A percentile compares a stretch with the other conserved stretches of the same genome.
These are phyloP conservation scores for Crotophaga sulcirostris DNA, from an alignment of 2,113 vertebrate genomes.

Conservation along the genomic window DNA sequence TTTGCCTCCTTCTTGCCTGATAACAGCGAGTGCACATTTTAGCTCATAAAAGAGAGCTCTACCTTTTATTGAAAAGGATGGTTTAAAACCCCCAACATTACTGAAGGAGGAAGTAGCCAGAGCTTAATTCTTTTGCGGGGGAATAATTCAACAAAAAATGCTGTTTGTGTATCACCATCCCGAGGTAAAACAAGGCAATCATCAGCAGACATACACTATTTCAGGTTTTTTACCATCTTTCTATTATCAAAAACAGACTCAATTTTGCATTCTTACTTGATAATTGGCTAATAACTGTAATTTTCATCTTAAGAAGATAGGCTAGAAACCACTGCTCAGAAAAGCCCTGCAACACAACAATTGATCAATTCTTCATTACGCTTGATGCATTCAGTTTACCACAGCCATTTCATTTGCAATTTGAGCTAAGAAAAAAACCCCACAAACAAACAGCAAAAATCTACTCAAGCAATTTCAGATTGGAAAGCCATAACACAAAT, in stretches of 20 bases:
- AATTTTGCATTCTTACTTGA: background rate
- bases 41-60: background rate
- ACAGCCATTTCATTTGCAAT: constrained; percentile 49
- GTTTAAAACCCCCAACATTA: background rate
- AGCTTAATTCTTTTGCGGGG: background rate
- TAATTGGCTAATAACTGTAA: constrained; percentile 43
- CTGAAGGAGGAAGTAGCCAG: background rate
- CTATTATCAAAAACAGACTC: background rate
- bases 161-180: background rate
- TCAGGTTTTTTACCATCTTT: background rate
- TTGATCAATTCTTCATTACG: constrained; percentile 55
- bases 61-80: background rate
- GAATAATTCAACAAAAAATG: background rate
- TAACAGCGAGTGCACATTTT: background rate
- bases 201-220: background rate
- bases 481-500: constrained; percentile 53
- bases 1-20: background rate
- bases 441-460: constrained; percentile 10
- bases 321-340: constrained; percentile 16
- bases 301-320: constrained; percentile 33
- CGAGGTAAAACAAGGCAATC: background rate
- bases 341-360: background rate
- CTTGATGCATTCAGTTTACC: constrained; percentile 12
- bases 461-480: constrained; percentile 29
- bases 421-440: constrained; percentile 16